Percentiles rank a stretch among this genome's conserved stretches.
These are phyloP conservation scores for Proales similis DNA, from an alignment of 1,140 invertebrate genomes.

Conservation along the genomic window DNA sequence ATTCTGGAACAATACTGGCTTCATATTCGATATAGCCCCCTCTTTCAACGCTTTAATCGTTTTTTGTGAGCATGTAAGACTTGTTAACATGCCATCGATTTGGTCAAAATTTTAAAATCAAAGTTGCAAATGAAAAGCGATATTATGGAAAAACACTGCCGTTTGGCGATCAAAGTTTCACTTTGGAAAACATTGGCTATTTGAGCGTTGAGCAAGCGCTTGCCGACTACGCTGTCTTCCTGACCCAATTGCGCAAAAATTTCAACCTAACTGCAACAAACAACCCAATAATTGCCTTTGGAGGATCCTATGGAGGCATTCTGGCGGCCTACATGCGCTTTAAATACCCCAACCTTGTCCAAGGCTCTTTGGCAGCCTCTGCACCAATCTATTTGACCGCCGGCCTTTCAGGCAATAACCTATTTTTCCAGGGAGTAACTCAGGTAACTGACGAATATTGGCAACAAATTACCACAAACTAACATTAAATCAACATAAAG, in stretches of 20 bases:
- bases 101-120: not conserved
- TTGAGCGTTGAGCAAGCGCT: slow-evolving; percentile 83
- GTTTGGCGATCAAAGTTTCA: slow-evolving; percentile 62
- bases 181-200: slow-evolving; percentile 59
- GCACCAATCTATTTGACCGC: slow-evolving; percentile 69
- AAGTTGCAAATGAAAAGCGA: slow-evolving; percentile 48
- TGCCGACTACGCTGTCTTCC: slow-evolving; percentile 81
- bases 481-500: not conserved
- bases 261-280: slow-evolving; percentile 45
- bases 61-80: slow-evolving; percentile 70
- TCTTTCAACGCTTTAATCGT: slow-evolving; percentile 72
- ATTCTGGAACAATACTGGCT: slow-evolving; percentile 87
- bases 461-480: not conserved
- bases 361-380: slow-evolving; percentile 79
- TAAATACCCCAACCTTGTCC: slow-evolving; percentile 84
- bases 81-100: not conserved
- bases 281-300: slow-evolving; percentile 80
- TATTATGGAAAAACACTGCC: slow-evolving; percentile 87
- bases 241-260: slow-evolving; percentile 60
- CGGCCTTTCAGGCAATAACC: slow-evolving; percentile 6
- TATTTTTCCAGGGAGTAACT: slow-evolving; percentile 33
- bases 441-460: not conserved
- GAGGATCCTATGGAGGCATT: slow-evolving; percentile 89
- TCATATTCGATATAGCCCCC: slow-evolving; percentile 82
- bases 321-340: slow-evolving; percentile 86